Evolutionary conservation across 2,888 invertebrate species (phyloP).

Genomic region (Volucella zonaria): DNA sequence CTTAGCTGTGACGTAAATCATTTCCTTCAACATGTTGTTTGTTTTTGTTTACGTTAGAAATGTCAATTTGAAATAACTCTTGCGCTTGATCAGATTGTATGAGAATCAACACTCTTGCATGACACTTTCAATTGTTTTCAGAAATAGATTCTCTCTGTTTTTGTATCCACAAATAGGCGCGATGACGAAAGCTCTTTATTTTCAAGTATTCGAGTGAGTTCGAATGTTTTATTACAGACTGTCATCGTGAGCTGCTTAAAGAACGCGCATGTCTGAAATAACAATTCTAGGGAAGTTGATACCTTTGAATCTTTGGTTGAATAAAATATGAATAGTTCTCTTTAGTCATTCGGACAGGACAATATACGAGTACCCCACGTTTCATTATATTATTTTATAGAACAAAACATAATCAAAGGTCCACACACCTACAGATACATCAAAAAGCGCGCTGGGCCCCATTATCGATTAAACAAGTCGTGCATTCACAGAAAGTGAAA

Average conservation of each 20-base stretch:
- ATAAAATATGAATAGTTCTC: constrained; percentile 50
- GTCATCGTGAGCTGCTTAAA: constrained; percentile 34
- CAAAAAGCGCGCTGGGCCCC: constrained; percentile 44
- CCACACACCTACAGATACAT: constrained; percentile 36
- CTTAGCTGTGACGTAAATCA: neutral
- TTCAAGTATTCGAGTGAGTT: neutral
- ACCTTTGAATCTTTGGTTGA: neutral
- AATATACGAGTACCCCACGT: constrained; percentile 4
- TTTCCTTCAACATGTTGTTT: constrained; percentile 1
- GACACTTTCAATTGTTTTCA: constrained; percentile 28
- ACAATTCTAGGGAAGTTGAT: constrained; percentile 7
- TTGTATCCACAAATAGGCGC: constrained; percentile 51
- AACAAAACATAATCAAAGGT: constrained; percentile 49
- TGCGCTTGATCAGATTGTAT: constrained; percentile 63
- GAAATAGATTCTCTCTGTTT: constrained; percentile 54
- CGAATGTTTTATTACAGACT: constrained; percentile 37
- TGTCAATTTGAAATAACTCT: constrained; percentile 23
- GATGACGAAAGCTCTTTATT: constrained; percentile 46
- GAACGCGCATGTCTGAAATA: constrained; percentile 40
- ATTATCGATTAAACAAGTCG: constrained; percentile 70
- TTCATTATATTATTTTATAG: neutral
- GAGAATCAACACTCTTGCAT: constrained; percentile 25
- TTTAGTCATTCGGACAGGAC: constrained; percentile 47
- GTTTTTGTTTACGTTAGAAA: constrained; percentile 53
- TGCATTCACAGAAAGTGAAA: constrained; percentile 59